phyloP scores from a whole-genome alignment of 2,888 invertebrate genomes.

The Machimus rusticus region DNA sequence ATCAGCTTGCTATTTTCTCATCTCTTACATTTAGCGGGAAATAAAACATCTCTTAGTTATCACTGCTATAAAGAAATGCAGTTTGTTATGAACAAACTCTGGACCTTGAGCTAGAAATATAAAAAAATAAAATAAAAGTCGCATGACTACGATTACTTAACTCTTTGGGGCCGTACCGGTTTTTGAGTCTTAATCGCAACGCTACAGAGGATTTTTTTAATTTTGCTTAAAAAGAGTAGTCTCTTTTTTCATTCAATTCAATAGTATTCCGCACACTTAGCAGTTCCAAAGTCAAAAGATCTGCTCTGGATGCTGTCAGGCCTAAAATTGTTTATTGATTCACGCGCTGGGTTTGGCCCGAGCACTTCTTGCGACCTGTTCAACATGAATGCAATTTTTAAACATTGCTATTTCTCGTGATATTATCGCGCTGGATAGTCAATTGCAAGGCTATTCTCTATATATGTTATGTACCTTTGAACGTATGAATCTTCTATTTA shows the following conservation, averaged over 20 bases:
- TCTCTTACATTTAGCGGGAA: neutral
- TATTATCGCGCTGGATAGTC: neutral
- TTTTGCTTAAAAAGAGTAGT: neutral
- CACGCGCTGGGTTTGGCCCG: neutral
- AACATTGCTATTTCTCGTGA: neutral
- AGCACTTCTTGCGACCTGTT: neutral
- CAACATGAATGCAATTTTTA: neutral
- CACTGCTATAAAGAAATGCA: neutral
- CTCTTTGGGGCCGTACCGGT: neutral
- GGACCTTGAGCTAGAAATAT: neutral
- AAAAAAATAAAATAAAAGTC: neutral
- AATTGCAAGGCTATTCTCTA: neutral
- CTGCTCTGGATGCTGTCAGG: neutral
- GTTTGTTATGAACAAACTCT: neutral
- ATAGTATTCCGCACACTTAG: neutral
- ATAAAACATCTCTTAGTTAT: neutral
- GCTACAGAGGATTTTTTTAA: neutral
- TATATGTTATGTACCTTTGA: neutral
- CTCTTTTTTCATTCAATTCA: neutral
- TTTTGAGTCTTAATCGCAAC: neutral
- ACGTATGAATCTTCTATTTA: neutral
- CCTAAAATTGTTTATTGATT: neutral
- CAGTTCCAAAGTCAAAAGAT: neutral
- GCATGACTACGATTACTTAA: neutral
- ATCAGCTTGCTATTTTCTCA: neutral